Percentiles rank a stretch among this genome's conserved stretches.
Evolutionary conservation across 2,888 invertebrate species (phyloP).

Genomic region (Ceramica pisi): DNA sequence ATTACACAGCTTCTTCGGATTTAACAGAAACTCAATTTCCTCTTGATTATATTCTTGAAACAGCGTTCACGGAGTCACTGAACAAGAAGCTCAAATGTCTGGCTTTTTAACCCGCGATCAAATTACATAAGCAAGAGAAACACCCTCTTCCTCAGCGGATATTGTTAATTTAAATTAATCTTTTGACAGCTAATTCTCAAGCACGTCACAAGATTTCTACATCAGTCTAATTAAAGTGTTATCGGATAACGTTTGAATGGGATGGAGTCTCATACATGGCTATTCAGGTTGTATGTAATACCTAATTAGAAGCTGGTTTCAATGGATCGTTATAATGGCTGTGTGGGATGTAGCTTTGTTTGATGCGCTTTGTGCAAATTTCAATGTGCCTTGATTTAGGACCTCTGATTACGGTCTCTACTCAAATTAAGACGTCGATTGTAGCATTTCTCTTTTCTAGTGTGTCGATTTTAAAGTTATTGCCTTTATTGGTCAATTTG

Average conservation of each 20-base stretch:
- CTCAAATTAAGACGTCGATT: slow-evolving; percentile 29
- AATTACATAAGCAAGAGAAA: slow-evolving; percentile 52
- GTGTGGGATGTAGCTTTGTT: slow-evolving; percentile 73
- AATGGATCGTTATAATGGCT: slow-evolving; percentile 83
- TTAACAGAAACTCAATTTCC: background rate
- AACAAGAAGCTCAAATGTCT: slow-evolving; percentile 26
- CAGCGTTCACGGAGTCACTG: slow-evolving; percentile 11
- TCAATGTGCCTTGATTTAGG: slow-evolving; percentile 54
- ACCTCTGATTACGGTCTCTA: slow-evolving; percentile 37
- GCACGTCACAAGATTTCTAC: slow-evolving; percentile 68
- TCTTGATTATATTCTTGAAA: background rate
- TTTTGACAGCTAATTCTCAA: slow-evolving; percentile 70
- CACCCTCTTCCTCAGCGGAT: slow-evolving; percentile 52
- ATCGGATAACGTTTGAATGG: slow-evolving; percentile 85
- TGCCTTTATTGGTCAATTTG: slow-evolving; percentile 21
- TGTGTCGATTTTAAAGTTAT: slow-evolving; percentile 15
- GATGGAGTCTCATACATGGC: slow-evolving; percentile 77
- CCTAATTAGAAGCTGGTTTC: slow-evolving; percentile 82
- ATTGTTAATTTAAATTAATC: slow-evolving; percentile 69
- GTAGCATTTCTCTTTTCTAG: slow-evolving; percentile 45
- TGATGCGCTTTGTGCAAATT: slow-evolving; percentile 68
- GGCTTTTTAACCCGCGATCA: slow-evolving; percentile 37
- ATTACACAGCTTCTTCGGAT: background rate
- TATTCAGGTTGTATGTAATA: slow-evolving; percentile 79
- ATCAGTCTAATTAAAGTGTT: slow-evolving; percentile 80